phyloP scores from a whole-genome alignment of 2,888 invertebrate species.

The Mythimna ferrago region DNA sequence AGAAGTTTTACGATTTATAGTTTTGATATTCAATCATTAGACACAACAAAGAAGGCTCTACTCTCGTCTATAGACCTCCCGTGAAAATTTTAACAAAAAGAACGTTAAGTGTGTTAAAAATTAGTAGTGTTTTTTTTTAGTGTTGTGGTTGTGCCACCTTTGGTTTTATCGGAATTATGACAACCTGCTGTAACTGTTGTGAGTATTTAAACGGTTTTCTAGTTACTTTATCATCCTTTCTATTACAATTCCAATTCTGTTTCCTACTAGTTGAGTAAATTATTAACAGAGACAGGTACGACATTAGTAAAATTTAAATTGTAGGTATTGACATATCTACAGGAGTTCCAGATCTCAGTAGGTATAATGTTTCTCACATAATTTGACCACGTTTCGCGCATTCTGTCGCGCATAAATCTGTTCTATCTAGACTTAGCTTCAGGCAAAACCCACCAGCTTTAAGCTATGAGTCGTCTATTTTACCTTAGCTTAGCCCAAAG shows the following conservation, averaged over 20 bases:
- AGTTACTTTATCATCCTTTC: neutral
- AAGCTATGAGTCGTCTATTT: slow-evolving; percentile 57
- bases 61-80: neutral
- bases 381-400: slow-evolving; percentile 13
- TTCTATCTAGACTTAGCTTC: slow-evolving; percentile 10
- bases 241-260: neutral
- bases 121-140: slow-evolving; percentile 29
- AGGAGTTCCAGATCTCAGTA: neutral
- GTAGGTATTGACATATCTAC: too few relatives aligned
- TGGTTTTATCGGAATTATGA: slow-evolving; percentile 23
- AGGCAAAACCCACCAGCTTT: slow-evolving; percentile 30
- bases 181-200: slow-evolving; percentile 45
- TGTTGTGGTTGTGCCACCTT: neutral
- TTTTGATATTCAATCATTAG: slow-evolving; percentile 57
- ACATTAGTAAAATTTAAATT: neutral
- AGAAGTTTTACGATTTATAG: slow-evolving; percentile 59
- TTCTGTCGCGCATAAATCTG: slow-evolving; percentile 34
- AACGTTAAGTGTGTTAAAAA: slow-evolving; percentile 1
- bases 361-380: slow-evolving; percentile 28
- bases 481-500: slow-evolving; percentile 49
- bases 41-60: slow-evolving; percentile 23
- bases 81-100: neutral
- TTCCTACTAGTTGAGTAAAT: neutral
- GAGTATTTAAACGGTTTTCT: slow-evolving; percentile 19
- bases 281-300: neutral